Evolutionary conservation across 2,797 vertebrate genomes (phyloP).

Genomic region (Gallirallus australis): DNA sequence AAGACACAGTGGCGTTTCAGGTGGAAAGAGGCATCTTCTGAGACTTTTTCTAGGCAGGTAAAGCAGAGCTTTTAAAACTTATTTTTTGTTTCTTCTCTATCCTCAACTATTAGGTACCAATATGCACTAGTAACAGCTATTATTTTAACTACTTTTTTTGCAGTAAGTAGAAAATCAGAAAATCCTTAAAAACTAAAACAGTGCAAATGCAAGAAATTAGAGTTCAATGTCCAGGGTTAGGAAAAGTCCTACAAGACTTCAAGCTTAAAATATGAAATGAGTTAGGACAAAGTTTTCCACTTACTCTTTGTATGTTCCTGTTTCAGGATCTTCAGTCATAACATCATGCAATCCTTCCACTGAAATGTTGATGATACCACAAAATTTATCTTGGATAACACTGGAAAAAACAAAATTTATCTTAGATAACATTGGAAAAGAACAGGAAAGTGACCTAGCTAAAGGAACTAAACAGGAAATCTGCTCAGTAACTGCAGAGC

Average conservation of each 20-base stretch:
- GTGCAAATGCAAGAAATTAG: background rate
- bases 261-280: background rate
- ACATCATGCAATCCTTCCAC: constrained; percentile 96
- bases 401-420: constrained; percentile 91
- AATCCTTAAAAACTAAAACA: background rate
- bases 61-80: background rate
- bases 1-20: background rate
- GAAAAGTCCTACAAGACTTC: background rate
- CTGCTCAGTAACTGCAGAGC: background rate
- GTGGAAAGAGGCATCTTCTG: background rate
- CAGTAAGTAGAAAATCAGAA: background rate
- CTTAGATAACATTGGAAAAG: constrained; percentile 86
- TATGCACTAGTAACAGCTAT: background rate
- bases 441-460: constrained; percentile 60
- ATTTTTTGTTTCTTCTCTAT: background rate
- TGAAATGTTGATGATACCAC: constrained; percentile 94
- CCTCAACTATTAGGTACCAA: background rate
- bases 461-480: constrained; percentile 39
- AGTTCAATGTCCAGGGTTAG: background rate
- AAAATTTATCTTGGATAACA: constrained; percentile 97
- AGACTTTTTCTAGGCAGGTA: background rate
- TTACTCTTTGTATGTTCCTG: constrained; percentile 95
- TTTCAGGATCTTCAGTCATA: constrained; percentile 96
- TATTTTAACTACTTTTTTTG: background rate
- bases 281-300: constrained; percentile 44